Base-by-base conservation (phyloP, 1,140 invertebrate genomes). In the Papilio xuthus region DNA sequence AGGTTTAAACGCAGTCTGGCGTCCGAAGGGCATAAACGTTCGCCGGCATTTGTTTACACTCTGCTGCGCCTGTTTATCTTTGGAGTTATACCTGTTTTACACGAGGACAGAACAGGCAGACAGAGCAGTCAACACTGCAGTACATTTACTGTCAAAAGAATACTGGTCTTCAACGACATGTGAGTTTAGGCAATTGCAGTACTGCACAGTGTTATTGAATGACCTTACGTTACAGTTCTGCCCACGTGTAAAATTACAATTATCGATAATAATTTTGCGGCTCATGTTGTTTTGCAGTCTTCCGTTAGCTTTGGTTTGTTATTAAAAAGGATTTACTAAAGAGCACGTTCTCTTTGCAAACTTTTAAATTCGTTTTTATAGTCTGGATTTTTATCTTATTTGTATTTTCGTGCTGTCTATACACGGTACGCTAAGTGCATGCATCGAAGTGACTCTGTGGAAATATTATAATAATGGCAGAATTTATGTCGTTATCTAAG, bases 1-100 rank as follows among this genome's bases (percentile, higher is more conserved):
- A 82, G 83, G 78, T 83, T 80, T 84, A 71, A 81, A 63, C 71
- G 56, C 53, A 80, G 78, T 78, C 76, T 79, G 63, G 26, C 69
- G 69, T 50, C 37, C 50, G 69, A 72, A 76, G 72, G 73, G 72
- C 73, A 77, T 80, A 50, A 72, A 71, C 37, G 77, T 75, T 53
- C 42, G 50, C 69, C 23, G 32, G 77, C 47, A 80, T 69, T 69
- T 78, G 78, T 81, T 78, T 78, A 71, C 50, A 73, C 37, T 73
- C 23, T 20, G 74, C 53, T 76, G 26, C 53, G 74, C n/a, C 47
- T 75, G 73, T 75, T 75, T 75, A 75, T 75, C 74, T 60, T 76
- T 60, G 32, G 74, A 76, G n/a, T 53, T 53, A 53, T 53, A 53
- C 2, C 18, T 53, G 4, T 15, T 53, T 53, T n/a, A 53, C 50